Evolutionary conservation across 2,797 vertebrate species (phyloP).

Genomic region (Pseudocheirus occidentalis): DNA sequence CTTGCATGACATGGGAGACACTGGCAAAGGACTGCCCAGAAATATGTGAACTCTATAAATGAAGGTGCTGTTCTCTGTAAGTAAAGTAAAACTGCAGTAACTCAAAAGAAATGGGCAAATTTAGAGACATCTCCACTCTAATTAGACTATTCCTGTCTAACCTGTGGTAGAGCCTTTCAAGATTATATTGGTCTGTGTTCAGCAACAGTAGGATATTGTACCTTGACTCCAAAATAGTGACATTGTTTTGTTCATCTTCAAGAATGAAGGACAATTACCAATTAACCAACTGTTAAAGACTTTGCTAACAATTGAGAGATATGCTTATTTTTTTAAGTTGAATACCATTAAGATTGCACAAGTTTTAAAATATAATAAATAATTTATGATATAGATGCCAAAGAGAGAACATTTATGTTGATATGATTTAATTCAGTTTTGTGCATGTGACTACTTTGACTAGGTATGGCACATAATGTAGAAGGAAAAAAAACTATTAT

Average conservation of each 20-base stretch:
- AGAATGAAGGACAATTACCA: neutral
- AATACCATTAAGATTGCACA: conserved; percentile 6
- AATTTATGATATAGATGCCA: conserved; percentile 31
- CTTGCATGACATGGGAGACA: neutral
- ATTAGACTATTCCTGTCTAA: neutral
- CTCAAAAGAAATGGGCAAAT: neutral
- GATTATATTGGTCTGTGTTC: neutral
- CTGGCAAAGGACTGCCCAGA: neutral
- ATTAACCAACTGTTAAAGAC: neutral
- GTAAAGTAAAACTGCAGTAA: neutral
- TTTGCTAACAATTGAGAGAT: neutral
- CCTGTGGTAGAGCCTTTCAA: neutral
- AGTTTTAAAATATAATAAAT: neutral
- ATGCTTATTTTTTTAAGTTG: neutral
- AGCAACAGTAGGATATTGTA: neutral
- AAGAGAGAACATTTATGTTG: neutral
- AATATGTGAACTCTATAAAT: neutral
- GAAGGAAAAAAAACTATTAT: conserved; percentile 43
- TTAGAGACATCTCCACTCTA: neutral
- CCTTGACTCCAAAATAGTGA: neutral
- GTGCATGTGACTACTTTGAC: neutral
- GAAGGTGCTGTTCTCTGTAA: neutral
- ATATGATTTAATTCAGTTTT: conserved; percentile 43
- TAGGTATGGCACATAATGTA: conserved; percentile 20
- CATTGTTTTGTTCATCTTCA: neutral